These are phyloP conservation scores for Tylochromis polylepis DNA, from an alignment of 2,113 vertebrate species.

Conservation along the genomic window DNA sequence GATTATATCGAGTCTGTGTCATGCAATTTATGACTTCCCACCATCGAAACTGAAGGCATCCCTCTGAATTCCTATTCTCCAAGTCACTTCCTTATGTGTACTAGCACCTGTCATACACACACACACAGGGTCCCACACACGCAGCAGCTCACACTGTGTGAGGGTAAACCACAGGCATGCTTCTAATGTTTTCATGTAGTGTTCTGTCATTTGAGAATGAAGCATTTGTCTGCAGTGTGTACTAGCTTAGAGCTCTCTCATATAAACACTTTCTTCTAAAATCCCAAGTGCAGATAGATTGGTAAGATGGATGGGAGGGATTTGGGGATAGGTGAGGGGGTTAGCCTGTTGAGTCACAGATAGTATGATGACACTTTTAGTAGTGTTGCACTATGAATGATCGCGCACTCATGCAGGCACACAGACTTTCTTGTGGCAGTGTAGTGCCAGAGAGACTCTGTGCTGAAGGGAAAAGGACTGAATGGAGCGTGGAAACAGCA, in stretches of 20 bases:
- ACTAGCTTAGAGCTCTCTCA: background rate
- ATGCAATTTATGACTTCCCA: background rate
- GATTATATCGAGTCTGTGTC: background rate
- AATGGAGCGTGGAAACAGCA: background rate
- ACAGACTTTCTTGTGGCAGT: background rate
- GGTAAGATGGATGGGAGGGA: background rate
- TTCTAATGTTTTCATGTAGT: background rate
- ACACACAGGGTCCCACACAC: background rate
- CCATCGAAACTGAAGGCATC: background rate
- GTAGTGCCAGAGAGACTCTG: background rate
- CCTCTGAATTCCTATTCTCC: background rate
- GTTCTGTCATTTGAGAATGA: background rate
- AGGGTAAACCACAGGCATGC: background rate
- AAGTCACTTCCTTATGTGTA: slow-evolving; percentile 17
- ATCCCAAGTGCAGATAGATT: background rate
- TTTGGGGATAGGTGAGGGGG: background rate
- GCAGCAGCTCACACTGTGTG: background rate
- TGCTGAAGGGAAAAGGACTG: background rate
- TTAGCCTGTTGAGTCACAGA: background rate
- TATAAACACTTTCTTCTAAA: background rate
- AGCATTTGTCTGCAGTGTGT: background rate
- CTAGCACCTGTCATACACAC: background rate
- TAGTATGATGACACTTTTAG: slow-evolving; percentile 11
- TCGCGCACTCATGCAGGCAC: background rate
- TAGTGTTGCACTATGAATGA: slow-evolving; percentile 21